A percentile compares a stretch with the other conserved stretches of the same genome.
Conservation (phyloP, 2,113 vertebrate genomes). For the Chionodraco myersi region DNA sequence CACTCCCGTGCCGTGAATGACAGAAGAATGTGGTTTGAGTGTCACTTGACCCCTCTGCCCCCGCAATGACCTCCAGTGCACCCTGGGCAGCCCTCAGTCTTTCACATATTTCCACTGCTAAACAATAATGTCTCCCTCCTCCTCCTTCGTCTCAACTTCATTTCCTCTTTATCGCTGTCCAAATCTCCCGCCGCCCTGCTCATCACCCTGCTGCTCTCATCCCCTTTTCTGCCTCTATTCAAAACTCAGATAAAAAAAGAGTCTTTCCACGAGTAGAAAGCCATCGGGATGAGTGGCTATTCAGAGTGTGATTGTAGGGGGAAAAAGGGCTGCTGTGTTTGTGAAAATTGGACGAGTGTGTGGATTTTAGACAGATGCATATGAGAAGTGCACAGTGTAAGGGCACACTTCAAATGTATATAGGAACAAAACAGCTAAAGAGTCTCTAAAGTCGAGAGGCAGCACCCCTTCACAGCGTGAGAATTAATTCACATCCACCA, state of each 20-base stretch:
- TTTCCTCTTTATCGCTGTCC: constrained; percentile 47
- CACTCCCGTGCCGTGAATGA: constrained; percentile 46
- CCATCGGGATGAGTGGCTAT: constrained; percentile 59
- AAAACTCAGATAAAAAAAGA: constrained; percentile 38
- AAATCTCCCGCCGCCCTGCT: constrained; percentile 51
- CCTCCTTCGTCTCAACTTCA: constrained; percentile 52
- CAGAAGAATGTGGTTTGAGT: constrained; percentile 75
- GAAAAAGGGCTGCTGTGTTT: constrained; percentile 39
- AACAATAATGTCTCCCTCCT: constrained; percentile 61
- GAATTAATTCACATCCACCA: neutral
- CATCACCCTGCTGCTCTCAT: constrained; percentile 38
- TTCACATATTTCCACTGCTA: constrained; percentile 64
- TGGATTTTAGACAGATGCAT: constrained; percentile 35
- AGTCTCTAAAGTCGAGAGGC: constrained; percentile 21
- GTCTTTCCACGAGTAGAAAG: constrained; percentile 45
- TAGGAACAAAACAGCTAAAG: constrained; percentile 14
- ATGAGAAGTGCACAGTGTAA: constrained; percentile 18
- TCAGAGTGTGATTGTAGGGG: constrained; percentile 46
- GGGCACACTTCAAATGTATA: constrained; percentile 50
- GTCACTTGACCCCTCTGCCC: constrained; percentile 82
- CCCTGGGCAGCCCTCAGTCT: constrained; percentile 62
- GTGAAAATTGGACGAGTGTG: constrained; percentile 53
- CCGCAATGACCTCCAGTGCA: constrained; percentile 67
- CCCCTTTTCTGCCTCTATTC: constrained; percentile 56
- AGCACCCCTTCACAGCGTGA: neutral